Base-by-base conservation (phyloP, 2,113 vertebrate species). In the Ariopsis seemanni region DNA sequence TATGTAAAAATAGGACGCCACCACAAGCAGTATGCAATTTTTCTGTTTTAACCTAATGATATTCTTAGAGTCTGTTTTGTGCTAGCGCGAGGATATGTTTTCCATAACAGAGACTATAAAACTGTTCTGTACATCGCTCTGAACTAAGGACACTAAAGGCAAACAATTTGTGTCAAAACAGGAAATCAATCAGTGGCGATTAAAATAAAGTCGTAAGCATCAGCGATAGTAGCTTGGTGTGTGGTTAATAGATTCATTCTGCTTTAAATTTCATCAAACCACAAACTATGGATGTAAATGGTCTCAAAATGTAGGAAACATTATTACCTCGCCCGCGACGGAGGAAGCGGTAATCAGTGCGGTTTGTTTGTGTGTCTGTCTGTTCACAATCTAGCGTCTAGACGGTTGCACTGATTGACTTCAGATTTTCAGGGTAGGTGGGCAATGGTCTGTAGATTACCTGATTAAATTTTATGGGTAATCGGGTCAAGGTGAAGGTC, bases 1-100 rank as follows among this genome's bases (percentile, higher is more conserved):
- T n/a, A 77, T n/a, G 48, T 52, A 80, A 80, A 80, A 80, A 80
- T 57, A 80, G 27, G n/a, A 80, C 78, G 15, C 52, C n/a, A 58
- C 78, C 78, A 58, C 78, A 80, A 57, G 78, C 14, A 80, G 53
- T 34, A 30, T 80, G 78, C 78, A 58, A 58, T 80, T 80, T 80
- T 34, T 58, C 55, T 58, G 74, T 77, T 52, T 77, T 77, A 48
- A 15, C 8, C 71, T 74, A 74, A 48, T 74, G 71, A 74, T 74
- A 74, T 74, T 74, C 71, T 77, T 53, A 53, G 74, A 53, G 42
- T 48, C 17, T 14, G 74, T n/a, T 50, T 50, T 52, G 4, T 4
- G 10, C 72, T 22, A 25, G 42, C 20, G 52, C 50, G 72, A 75
- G 72, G 42, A 75, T 75, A 75, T 50, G 34, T 52, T 75, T 52